A percentile compares a stretch with the other conserved stretches of the same genome.
Conservation (phyloP, 2,113 vertebrate genomes). For the Cariama cristata region DNA sequence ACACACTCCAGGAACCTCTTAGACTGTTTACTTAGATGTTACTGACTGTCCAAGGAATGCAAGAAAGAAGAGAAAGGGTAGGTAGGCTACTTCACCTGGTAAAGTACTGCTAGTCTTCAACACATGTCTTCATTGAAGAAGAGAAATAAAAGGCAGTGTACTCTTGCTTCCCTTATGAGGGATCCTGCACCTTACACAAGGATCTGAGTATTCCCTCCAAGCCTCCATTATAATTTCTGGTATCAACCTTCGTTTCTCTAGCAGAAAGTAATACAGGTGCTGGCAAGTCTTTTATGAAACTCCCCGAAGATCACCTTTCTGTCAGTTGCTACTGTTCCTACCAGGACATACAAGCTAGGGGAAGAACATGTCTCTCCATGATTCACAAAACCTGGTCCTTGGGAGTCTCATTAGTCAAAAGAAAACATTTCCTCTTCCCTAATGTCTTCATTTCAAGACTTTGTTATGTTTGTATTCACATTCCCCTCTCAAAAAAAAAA, state of each 20-base stretch:
- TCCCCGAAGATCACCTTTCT: neutral
- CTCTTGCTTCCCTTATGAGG: neutral
- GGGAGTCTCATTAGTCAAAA: neutral
- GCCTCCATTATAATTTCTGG: neutral
- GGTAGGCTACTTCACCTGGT: neutral
- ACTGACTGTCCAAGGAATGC: neutral
- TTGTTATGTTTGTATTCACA: neutral
- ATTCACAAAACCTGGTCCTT: neutral
- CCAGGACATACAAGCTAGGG: no score
- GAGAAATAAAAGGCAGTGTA: neutral
- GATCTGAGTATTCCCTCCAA: neutral
- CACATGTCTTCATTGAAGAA: neutral
- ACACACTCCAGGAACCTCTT: no score
- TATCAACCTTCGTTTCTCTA: neutral
- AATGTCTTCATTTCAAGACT: neutral
- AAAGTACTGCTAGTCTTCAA: neutral
- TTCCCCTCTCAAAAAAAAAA: neutral
- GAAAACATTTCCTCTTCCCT: neutral
- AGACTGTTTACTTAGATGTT: no score
- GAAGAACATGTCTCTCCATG: neutral
- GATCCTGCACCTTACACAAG: neutral
- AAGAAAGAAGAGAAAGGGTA: neutral
- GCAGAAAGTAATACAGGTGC: neutral
- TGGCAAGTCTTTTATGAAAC: neutral
- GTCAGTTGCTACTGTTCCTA: neutral